Conservation (phyloP, 2,888 invertebrate genomes). For the Siphonodentalium dalli region DNA sequence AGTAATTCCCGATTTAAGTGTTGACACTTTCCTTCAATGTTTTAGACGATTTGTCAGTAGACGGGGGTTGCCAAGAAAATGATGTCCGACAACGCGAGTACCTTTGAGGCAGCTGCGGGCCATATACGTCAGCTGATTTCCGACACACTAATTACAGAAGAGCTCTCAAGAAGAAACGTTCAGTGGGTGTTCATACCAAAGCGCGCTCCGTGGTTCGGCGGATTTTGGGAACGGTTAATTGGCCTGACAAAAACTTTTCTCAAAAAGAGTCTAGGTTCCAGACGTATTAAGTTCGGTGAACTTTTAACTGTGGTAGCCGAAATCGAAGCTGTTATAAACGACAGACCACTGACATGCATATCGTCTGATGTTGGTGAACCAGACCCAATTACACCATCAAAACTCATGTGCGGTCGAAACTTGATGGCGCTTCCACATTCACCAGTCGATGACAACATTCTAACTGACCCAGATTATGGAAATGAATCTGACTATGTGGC, state of each 20-base stretch:
- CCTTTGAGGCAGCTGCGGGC: conserved; percentile 13
- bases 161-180: conserved; percentile 1
- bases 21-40: conserved; percentile 6
- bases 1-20: conserved; percentile 5
- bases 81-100: conserved; percentile 18
- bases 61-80: conserved; percentile 1
- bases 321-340: conserved; percentile 24
- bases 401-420: conserved; percentile 21
- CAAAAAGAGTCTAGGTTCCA: conserved; percentile 13
- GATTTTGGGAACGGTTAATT: conserved; percentile 30
- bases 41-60: conserved; percentile 7
- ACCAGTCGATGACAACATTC: background rate
- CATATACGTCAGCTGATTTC: background rate
- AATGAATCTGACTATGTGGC: too few relatives aligned
- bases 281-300: conserved; percentile 9
- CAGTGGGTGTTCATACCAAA: conserved; percentile 26
- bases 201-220: conserved; percentile 29
- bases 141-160: background rate
- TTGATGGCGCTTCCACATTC: conserved; percentile 15
- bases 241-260: conserved; percentile 22
- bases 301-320: conserved; percentile 25
- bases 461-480: background rate
- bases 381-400: conserved; percentile 24
- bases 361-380: conserved; percentile 2
- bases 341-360: conserved; percentile 26